These are phyloP conservation scores for Stenodema calcarata DNA, from an alignment of 2,888 invertebrate genomes.

Conservation along the genomic window DNA sequence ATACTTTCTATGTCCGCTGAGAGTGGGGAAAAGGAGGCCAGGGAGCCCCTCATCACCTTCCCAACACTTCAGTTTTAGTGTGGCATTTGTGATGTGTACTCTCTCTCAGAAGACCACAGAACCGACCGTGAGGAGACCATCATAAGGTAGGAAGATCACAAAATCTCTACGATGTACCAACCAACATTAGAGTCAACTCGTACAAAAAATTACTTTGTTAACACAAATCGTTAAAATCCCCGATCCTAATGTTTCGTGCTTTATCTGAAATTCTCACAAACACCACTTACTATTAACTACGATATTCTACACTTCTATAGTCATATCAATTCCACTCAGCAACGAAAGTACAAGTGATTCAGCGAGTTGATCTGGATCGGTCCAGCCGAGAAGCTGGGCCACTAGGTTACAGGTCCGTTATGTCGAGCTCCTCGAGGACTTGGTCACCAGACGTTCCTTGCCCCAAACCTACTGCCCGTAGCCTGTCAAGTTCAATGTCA, in stretches of 20 bases:
- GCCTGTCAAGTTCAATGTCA: conserved; percentile 14
- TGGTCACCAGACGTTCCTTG: not conserved
- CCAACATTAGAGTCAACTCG: too few species aligned
- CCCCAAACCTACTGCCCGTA: not conserved
- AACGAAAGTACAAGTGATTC: not conserved
- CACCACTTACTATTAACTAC: too few species aligned
- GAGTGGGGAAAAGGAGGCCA: conserved; percentile 32
- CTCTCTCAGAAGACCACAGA: not conserved
- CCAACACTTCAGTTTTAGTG: conserved; percentile 33
- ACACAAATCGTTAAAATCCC: too few species aligned
- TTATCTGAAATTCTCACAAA: too few species aligned
- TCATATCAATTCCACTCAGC: not conserved
- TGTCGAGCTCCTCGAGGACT: not conserved
- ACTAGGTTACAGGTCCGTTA: conserved; percentile 38
- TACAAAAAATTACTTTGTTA: too few species aligned
- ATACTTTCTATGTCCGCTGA: conserved; percentile 32
- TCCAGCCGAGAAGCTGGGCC: conserved; percentile 36
- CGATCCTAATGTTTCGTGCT: too few species aligned
- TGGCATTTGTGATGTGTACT: conserved; percentile 29
- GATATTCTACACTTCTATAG: too few species aligned
- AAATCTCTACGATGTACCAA: not conserved
- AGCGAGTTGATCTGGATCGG: not conserved
- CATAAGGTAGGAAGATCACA: not conserved
- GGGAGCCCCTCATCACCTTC: not conserved
- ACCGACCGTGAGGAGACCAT: not conserved